phyloP scores from a whole-genome alignment of 2,113 vertebrate genomes.

The Fregata magnificens region DNA sequence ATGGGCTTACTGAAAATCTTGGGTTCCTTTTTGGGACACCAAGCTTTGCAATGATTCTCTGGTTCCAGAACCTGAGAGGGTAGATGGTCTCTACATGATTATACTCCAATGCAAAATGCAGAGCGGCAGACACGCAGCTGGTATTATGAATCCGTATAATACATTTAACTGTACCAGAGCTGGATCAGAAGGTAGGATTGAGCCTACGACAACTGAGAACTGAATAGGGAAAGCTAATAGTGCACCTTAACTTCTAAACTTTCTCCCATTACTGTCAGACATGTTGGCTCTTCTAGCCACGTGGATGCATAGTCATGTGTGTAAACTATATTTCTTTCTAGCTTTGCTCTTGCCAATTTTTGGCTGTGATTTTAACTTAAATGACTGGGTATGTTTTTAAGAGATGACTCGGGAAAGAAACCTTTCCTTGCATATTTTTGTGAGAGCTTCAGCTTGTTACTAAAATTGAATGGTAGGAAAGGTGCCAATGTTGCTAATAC shows the following conservation, averaged over 20 bases:
- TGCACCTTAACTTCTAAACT: background rate
- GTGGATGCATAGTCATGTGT: background rate
- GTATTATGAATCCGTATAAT: too few relatives aligned
- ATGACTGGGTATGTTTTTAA: background rate
- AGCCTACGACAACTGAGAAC: background rate
- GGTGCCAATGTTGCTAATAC: background rate
- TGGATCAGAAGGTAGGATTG: background rate
- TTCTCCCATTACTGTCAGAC: background rate
- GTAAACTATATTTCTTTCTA: background rate
- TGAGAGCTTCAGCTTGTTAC: background rate
- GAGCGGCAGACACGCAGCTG: background rate
- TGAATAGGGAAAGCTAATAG: background rate
- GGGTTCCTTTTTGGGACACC: background rate
- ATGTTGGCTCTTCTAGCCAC: background rate
- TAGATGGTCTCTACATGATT: background rate
- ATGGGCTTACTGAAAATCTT: background rate
- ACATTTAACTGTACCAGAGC: background rate
- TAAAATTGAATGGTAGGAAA: background rate
- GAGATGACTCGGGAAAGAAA: background rate
- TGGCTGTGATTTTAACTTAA: background rate
- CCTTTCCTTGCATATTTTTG: background rate
- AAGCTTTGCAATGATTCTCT: background rate
- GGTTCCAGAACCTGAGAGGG: background rate
- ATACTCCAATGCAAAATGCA: background rate
- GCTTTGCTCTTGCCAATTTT: background rate